These are phyloP conservation scores for Lycodopsis pacificus DNA, from an alignment of 2,797 vertebrate species.

Conservation along the genomic window DNA sequence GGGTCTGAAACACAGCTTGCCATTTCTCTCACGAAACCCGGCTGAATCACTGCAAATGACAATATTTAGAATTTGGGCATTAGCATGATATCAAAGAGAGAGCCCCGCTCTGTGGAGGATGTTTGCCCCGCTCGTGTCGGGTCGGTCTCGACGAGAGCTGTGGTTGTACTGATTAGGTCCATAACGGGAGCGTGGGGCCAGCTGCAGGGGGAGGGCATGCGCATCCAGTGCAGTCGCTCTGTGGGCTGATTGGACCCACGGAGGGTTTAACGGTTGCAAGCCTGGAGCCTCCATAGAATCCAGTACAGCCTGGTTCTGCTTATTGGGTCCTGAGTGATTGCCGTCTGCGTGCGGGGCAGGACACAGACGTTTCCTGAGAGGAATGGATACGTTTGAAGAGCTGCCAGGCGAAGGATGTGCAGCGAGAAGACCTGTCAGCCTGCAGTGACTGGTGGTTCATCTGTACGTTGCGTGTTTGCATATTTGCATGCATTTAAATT, in stretches of 20 bases:
- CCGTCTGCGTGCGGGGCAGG: constrained; percentile 38
- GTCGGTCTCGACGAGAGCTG: constrained; percentile 55
- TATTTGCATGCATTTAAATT: constrained; percentile 44
- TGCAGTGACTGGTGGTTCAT: constrained; percentile 18
- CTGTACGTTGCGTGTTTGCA: constrained; percentile 13
- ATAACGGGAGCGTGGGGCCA: constrained; percentile 58
- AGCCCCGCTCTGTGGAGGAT: constrained; percentile 52
- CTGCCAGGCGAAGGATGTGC: constrained; percentile 48
- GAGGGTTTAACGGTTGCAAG: constrained; percentile 50
- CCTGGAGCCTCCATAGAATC: constrained; percentile 40
- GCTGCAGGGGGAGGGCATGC: constrained; percentile 73
- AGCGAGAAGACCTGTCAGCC: constrained; percentile 32
- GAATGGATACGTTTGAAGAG: constrained; percentile 62
- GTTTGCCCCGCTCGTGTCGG: constrained; percentile 39
- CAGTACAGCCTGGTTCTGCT: constrained; percentile 54
- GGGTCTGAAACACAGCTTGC: constrained; percentile 30
- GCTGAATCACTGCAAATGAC: constrained; percentile 30
- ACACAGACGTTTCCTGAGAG: constrained; percentile 42
- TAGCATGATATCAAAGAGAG: constrained; percentile 63
- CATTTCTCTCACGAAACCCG: constrained; percentile 22
- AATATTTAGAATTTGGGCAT: constrained; percentile 46
- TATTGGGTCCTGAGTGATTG: constrained; percentile 73
- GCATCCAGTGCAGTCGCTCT: constrained; percentile 49
- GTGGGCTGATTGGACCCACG: constrained; percentile 67
- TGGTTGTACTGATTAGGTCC: constrained; percentile 68